A percentile compares a stretch with the other conserved stretches of the same genome.
Evolutionary conservation across 2,113 vertebrate species (phyloP).

Genomic region (Dromiciops gliroides): DNA sequence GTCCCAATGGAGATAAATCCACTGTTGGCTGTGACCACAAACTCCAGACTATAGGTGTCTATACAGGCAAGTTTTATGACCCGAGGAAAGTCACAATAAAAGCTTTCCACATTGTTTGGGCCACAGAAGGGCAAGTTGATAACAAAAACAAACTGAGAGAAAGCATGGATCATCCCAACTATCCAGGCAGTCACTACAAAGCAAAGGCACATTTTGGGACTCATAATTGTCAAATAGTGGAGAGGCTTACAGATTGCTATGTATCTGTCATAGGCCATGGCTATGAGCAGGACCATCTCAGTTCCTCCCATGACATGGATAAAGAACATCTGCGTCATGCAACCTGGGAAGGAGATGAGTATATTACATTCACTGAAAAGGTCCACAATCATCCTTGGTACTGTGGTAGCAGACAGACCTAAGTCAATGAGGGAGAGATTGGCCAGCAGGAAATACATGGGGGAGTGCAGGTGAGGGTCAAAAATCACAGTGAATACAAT

Average conservation of each 20-base stretch:
- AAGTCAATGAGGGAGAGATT: slow-evolving; percentile 74
- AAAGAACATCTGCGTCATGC: slow-evolving; percentile 77
- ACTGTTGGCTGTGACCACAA: slow-evolving; percentile 75
- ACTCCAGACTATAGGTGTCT: slow-evolving; percentile 63
- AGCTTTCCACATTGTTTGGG: slow-evolving; percentile 66
- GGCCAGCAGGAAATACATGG: slow-evolving; percentile 78
- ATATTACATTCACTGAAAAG: slow-evolving; percentile 56
- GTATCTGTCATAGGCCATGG: slow-evolving; percentile 74
- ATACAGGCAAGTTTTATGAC: slow-evolving; percentile 74
- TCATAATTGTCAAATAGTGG: slow-evolving; percentile 69
- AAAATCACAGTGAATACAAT: slow-evolving; percentile 67
- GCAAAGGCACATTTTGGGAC: slow-evolving; percentile 43
- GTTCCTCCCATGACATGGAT: slow-evolving; percentile 76
- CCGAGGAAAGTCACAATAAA: slow-evolving; percentile 76
- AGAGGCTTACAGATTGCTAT: slow-evolving; percentile 75
- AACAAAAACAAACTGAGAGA: slow-evolving; percentile 73
- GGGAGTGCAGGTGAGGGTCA: slow-evolving; percentile 64
- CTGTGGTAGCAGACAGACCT: slow-evolving; percentile 74
- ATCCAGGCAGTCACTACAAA: slow-evolving; percentile 60
- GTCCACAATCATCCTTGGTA: slow-evolving; percentile 70
- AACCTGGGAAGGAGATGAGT: slow-evolving; percentile 68
- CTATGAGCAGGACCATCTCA: slow-evolving; percentile 71
- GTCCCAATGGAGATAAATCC: slow-evolving; percentile 72
- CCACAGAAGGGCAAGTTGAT: slow-evolving; percentile 76
- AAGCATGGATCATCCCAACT: slow-evolving; percentile 61